phyloP scores from a whole-genome alignment of 2,113 vertebrate species.

The Colossoma macropomum region DNA sequence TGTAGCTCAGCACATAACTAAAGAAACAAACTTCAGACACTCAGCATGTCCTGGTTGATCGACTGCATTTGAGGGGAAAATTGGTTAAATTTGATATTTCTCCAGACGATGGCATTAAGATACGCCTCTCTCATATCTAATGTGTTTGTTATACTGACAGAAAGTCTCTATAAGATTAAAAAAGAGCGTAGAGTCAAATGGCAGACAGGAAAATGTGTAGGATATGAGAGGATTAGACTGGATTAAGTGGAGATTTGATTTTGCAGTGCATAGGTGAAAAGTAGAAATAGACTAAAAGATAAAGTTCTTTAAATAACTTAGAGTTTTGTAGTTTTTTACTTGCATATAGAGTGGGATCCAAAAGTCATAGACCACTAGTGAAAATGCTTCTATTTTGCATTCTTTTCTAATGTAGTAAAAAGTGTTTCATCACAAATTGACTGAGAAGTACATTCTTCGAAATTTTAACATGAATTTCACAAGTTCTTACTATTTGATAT shows the following conservation, averaged over 20 bases:
- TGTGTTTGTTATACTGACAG: background rate
- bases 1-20: too few species aligned
- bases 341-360: background rate
- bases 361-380: too few species aligned
- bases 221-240: background rate
- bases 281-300: background rate
- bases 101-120: background rate
- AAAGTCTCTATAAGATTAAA: background rate
- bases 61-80: too few species aligned
- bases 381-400: too few species aligned
- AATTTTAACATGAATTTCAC: too few species aligned
- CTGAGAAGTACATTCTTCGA: too few species aligned
- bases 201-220: background rate
- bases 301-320: background rate
- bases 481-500: too few species aligned
- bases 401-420: too few species aligned
- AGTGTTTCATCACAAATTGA: too few species aligned
- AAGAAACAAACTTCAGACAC: too few species aligned
- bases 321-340: background rate
- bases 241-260: background rate
- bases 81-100: too few species aligned
- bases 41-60: too few species aligned
- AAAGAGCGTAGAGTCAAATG: background rate
- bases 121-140: background rate
- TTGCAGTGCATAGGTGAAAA: background rate